Evolutionary conservation across 2,797 vertebrate genomes (phyloP), one percentile per base, ranked within the genome.

Genomic region (Petrocephalus schoutedeni): DNA sequence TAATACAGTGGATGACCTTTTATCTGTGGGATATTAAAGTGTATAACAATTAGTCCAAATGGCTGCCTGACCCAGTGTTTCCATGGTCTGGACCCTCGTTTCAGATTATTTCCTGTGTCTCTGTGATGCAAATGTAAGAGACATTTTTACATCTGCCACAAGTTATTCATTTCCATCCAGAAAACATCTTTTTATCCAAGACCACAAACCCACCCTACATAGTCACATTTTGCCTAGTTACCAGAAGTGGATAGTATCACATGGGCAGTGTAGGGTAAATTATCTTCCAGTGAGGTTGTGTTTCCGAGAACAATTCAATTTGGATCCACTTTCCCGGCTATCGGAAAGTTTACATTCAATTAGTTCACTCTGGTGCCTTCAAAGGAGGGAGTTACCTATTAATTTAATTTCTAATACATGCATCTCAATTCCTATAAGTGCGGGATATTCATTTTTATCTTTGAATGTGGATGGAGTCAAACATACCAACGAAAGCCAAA

Each of bases 361-460:
- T 6, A 51, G 5, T 87, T 89, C 91, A 87, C 88, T 91, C 87
- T 87, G 85, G 86, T 71, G 87, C 90, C 58, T 89, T 85, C 83
- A 85, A 89, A 77, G 61, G 57, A 85, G 80, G 80, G n/a, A 87
- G 88, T 89, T 89, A 90, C 91, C 64, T 36, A 16, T 71, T 36
- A 32, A 36, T 28, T 16, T 14, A 32, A 89, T 89, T 2, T 57
- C 89, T 87, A 56, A 87, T 88, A 91, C 90, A 90, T 14, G 87
- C 16, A 28, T 89, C 51, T 77, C 61, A 4, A 23, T n/a, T 86
- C 71, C 5, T 86, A 5, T 89, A 86, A 86, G 89, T 87, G 90
- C 89, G 91, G 90, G 23, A 89, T 10, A 61, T 88, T 89, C 88
- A 61, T 87, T 90, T 89, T 80, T 88, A 89, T 89, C 87, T 89